These are phyloP conservation scores for Tetramorium parvispinum DNA, from an alignment of 1,140 invertebrate genomes.

Conservation along the genomic window DNA sequence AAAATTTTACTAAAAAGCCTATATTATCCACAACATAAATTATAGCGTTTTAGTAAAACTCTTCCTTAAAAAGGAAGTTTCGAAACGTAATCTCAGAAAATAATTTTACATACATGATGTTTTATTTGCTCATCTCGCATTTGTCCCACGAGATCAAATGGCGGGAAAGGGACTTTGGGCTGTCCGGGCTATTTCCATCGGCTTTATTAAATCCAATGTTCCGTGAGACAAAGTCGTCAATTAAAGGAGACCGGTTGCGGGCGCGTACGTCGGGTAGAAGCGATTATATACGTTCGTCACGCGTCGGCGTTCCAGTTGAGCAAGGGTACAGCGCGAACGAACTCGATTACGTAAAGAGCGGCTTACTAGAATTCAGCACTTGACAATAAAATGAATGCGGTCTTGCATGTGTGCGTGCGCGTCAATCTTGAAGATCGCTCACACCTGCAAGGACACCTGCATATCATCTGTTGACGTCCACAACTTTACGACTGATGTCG, in stretches of 20 bases:
- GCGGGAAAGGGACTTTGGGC: neutral
- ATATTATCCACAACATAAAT: too few relatives aligned
- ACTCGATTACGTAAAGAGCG: conserved; percentile 38
- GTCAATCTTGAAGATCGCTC: neutral
- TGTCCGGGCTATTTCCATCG: conserved; percentile 18
- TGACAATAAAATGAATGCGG: neutral
- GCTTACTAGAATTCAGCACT: neutral
- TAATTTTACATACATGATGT: neutral
- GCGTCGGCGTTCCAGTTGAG: conserved; percentile 1
- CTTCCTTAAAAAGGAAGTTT: too few relatives aligned
- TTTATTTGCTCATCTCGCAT: neutral
- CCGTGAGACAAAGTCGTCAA: conserved; percentile 43
- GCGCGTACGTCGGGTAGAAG: neutral
- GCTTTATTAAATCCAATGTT: conserved; percentile 38
- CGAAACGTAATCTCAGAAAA: too few relatives aligned
- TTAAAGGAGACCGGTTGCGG: neutral
- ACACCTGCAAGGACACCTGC: neutral
- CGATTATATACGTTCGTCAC: conserved; percentile 13
- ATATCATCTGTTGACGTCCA: neutral
- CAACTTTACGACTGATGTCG: neutral
- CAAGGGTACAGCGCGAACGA: conserved; percentile 20
- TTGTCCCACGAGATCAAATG: neutral
- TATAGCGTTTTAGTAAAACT: too few relatives aligned
- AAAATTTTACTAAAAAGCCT: too few relatives aligned
- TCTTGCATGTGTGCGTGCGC: neutral